Evolutionary conservation across 2,888 invertebrate species (phyloP), one percentile per base, ranked within the genome.

Genomic region (Lasioglossum zephyrum): DNA sequence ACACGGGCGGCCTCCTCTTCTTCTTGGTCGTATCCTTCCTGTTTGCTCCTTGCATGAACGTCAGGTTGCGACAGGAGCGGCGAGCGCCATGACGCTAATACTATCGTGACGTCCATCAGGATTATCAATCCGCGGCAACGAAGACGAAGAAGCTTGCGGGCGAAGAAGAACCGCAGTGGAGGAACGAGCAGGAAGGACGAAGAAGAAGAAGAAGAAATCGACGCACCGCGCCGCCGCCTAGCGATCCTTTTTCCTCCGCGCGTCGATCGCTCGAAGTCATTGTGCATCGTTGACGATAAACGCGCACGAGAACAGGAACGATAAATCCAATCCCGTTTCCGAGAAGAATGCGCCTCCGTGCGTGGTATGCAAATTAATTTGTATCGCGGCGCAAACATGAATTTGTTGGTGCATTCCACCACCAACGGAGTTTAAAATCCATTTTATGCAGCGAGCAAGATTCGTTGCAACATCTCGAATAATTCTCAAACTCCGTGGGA

Each of bases 81-180:
- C 88, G 87, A 90, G 80, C 91, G 90, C 89, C 88, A 83, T 89
- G 92, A 92, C 92, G 92, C 92, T 93, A 92, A 92, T 92, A 87
- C 93, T 90, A 92, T 92, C 92, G 92, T 90, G 84, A 92, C 89
- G 92, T 93, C 92, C 92, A 92, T 93, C 93, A 91, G 92, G 92
- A 93, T 94, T 93, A 93, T 91, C 90, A 88, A 89, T 85, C 88
- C 82, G 79, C 89, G 73, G 86, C 83, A 87, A 90, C 85, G 84
- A 87, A 86, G 82, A 87, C 81, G 87, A 88, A 89, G 84, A 87
- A 60, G 82, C 70, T 53, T 70, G 70, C 41, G 81, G 8, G 31
- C 44, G 39, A 18, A 11, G 79, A 18, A 36, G 36, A 47, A 77
- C 41, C 53, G 53, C 9, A 9, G n/a, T 53, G 53, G 53, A n/a